These are phyloP conservation scores for Montifringilla adamsi DNA, from an alignment of 2,113 vertebrate genomes.

Conservation along the genomic window DNA sequence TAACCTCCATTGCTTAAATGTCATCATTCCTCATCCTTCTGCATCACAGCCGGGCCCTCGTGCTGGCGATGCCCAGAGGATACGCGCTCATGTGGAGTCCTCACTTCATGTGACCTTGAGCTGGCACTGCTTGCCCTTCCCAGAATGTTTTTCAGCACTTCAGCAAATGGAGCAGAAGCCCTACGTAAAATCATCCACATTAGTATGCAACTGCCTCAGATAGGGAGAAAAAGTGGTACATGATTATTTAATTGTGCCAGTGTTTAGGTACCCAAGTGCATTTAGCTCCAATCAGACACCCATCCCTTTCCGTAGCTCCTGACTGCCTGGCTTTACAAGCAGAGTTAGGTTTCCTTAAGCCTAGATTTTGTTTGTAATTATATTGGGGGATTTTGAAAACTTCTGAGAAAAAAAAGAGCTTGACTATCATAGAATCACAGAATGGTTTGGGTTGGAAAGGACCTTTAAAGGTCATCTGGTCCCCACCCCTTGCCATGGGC, in stretches of 20 bases:
- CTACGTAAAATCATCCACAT: not conserved
- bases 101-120: not conserved
- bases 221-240: not conserved
- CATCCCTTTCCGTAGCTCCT: not conserved
- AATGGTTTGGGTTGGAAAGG: not conserved
- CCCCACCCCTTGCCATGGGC: not conserved
- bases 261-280: not conserved
- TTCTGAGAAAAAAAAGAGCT: not conserved
- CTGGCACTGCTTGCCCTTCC: not conserved
- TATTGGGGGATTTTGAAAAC: not conserved
- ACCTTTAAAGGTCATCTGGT: not conserved
- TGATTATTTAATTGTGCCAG: not conserved
- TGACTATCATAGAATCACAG: not conserved
- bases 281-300: not conserved
- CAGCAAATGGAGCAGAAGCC: conserved; percentile 9
- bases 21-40: not conserved
- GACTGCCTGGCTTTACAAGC: not conserved
- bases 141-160: not conserved
- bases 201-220: not conserved
- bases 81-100: fast-evolving
- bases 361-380: not conserved
- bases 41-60: not conserved
- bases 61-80: not conserved
- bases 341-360: not conserved
- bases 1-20: not conserved